A percentile compares a stretch with the other conserved stretches of the same genome.
phyloP scores from a whole-genome alignment of 2,888 invertebrate species.

The Epistrophe eligans region DNA sequence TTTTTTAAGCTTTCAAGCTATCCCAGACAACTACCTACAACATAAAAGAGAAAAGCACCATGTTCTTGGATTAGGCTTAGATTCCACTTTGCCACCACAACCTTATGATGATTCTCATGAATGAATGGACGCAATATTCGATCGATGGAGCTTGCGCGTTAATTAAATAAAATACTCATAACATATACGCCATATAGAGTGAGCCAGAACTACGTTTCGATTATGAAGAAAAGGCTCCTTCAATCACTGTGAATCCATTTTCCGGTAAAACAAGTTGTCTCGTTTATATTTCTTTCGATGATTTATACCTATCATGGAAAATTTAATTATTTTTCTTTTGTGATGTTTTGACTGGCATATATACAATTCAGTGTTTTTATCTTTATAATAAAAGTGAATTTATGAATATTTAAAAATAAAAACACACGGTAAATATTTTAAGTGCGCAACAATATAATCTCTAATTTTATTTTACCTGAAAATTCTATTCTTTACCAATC shows the following conservation, averaged over 20 bases:
- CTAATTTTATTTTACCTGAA: background rate
- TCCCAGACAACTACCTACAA: background rate
- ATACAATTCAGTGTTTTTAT: background rate
- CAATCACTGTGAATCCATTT: conserved; percentile 63
- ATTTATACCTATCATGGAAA: conserved; percentile 20
- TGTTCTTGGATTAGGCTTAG: conserved; percentile 14
- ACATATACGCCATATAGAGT: conserved; percentile 62
- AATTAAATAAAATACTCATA: conserved; percentile 57
- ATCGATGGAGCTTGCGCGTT: conserved; percentile 72
- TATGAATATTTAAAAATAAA: too few species aligned
- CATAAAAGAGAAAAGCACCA: conserved; percentile 8
- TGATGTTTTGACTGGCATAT: conserved; percentile 27
- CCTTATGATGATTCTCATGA: conserved; percentile 50
- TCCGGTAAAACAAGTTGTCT: conserved; percentile 72
- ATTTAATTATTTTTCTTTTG: conserved; percentile 6
- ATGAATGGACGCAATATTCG: conserved; percentile 65
- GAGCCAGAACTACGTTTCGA: conserved; percentile 60
- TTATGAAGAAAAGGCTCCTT: conserved; percentile 40
- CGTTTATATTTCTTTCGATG: conserved; percentile 19
- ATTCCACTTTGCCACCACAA: conserved; percentile 45
- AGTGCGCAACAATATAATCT: background rate
- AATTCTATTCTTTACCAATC: background rate
- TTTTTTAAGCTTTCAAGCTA: background rate
- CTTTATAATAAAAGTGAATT: background rate
- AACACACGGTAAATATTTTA: conserved; percentile 12